These are phyloP conservation scores for Ovis aries DNA, from an alignment of 2,113 vertebrate genomes.

Conservation along the genomic window ARS-UI_Ramb_v3.0 NC_056067.1:54508001-54508500, in stretches of 20 bases:
- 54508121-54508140: not conserved
- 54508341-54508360: not conserved
- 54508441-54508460: not conserved
- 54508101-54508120: not conserved
- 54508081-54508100: not conserved
- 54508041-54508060: not conserved
- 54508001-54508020: not conserved
- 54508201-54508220: not conserved
- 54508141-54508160: not conserved
- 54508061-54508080: not conserved
- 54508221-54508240: fast-evolving
- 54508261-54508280: not conserved
- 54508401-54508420: not conserved
- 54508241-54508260: not conserved
- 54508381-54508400: not conserved
- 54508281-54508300: not conserved
- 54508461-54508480: not conserved
- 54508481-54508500: not conserved
- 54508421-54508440: not conserved
- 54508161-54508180: not conserved
- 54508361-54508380: not conserved
- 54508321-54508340: not conserved
- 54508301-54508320: not conserved
- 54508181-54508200: not conserved
- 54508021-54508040: not conserved